Percentiles rank a stretch among this genome's conserved stretches.
Evolutionary conservation across 2,888 invertebrate genomes (phyloP).

Genomic region (Hetaerina titia): DNA sequence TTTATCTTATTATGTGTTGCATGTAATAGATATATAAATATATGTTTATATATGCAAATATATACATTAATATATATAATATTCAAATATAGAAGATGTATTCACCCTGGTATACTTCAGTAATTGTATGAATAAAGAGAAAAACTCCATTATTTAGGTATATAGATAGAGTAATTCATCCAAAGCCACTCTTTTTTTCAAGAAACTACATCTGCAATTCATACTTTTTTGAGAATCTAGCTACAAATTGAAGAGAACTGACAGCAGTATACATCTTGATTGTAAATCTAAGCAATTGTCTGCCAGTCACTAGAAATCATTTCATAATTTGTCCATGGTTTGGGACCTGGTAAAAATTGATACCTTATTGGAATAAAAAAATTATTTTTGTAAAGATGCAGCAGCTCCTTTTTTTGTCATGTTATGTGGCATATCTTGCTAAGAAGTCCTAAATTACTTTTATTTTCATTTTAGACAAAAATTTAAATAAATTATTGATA

Average conservation of each 20-base stretch:
- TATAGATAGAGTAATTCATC: not conserved
- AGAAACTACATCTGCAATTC: slow-evolving; percentile 6
- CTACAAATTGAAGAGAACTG: not conserved
- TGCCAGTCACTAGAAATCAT: not conserved
- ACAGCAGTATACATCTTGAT: not conserved
- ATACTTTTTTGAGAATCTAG: not conserved
- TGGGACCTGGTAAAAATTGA: slow-evolving; percentile 9
- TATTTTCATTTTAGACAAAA: no score
- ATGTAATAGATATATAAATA: slow-evolving; percentile 58
- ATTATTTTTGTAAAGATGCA: slow-evolving; percentile 18
- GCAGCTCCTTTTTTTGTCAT: slow-evolving; percentile 7
- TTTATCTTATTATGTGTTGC: slow-evolving; percentile 40
- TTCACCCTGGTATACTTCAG: slow-evolving; percentile 35
- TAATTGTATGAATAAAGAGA: slow-evolving; percentile 3
- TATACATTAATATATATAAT: slow-evolving; percentile 36
- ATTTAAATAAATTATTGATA: no score
- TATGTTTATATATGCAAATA: slow-evolving; percentile 63
- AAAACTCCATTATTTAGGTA: slow-evolving; percentile 5
- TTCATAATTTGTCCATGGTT: slow-evolving; percentile 30
- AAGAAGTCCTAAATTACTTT: slow-evolving; percentile 8
- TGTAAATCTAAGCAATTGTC: not conserved
- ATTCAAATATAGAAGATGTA: slow-evolving; percentile 15
- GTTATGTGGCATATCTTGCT: slow-evolving; percentile 13
- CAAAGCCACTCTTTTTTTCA: slow-evolving; percentile 15
- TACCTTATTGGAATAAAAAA: not conserved